A percentile compares a stretch with the other conserved stretches of the same genome.
These are phyloP conservation scores for Anastatus disparis DNA, from an alignment of 1,140 invertebrate species.

Conservation along the genomic window DNA sequence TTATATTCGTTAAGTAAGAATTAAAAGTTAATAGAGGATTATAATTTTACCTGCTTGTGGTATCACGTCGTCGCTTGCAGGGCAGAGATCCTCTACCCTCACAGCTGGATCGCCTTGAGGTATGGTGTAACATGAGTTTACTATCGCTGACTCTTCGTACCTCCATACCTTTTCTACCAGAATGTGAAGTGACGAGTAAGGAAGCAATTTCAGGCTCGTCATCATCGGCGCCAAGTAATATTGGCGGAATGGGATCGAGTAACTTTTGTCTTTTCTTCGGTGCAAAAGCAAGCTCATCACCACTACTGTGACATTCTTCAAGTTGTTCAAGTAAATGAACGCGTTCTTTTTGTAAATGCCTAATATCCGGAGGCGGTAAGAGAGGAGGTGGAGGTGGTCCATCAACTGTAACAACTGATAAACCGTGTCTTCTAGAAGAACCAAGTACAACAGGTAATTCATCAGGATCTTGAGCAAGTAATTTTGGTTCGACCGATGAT, in stretches of 20 bases:
- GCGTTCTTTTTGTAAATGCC: conserved; percentile 77
- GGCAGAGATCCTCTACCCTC: conserved; percentile 63
- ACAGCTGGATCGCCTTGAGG: conserved; percentile 64
- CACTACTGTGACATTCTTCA: conserved; percentile 78
- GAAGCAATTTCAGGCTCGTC: conserved; percentile 66
- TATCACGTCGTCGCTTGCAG: conserved; percentile 62
- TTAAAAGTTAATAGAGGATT: no score
- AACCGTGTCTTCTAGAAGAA: conserved; percentile 54
- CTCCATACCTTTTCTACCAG: conserved; percentile 68
- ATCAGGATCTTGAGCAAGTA: conserved; percentile 22
- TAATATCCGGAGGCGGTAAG: conserved; percentile 68
- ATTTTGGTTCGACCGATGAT: conserved; percentile 9
- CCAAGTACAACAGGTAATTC: conserved; percentile 47
- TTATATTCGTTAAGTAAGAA: no score
- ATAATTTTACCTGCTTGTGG: conserved; percentile 57
- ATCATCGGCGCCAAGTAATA: conserved; percentile 53
- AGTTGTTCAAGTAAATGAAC: conserved; percentile 77
- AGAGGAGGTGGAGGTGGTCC: conserved; percentile 52
- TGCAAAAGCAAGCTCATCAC: conserved; percentile 73
- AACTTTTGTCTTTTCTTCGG: conserved; percentile 75
- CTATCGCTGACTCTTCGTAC: conserved; percentile 68
- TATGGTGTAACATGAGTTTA: conserved; percentile 64
- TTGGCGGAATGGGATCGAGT: conserved; percentile 62
- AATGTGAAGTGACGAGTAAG: conserved; percentile 62
- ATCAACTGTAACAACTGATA: conserved; percentile 57